Conservation (phyloP, 2,113 vertebrate species). For the Paramormyrops kingsleyae region DNA sequence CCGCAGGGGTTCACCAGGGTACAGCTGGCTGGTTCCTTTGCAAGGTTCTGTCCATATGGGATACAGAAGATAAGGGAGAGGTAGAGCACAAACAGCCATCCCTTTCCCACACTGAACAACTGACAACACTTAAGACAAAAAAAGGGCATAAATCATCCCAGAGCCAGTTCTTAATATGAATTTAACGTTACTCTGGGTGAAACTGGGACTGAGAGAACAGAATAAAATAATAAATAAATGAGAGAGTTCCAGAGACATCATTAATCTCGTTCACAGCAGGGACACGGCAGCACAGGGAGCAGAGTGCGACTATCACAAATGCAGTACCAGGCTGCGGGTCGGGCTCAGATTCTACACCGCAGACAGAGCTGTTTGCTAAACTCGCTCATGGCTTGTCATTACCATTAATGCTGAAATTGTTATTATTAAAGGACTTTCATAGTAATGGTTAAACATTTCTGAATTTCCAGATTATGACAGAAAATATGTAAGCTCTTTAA, state of each 20-base stretch:
- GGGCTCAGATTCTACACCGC: neutral
- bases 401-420: neutral
- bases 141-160: neutral
- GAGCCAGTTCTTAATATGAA: neutral
- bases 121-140: neutral
- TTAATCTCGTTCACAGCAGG: neutral
- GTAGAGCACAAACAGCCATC: neutral
- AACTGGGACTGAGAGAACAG: neutral
- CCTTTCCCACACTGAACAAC: neutral
- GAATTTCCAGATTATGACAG: neutral
- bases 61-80: neutral
- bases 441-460: neutral
- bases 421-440: neutral
- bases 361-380: neutral
- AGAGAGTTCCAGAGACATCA: neutral
- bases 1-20: constrained; percentile 30
- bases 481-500: neutral
- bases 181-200: neutral
- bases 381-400: neutral
- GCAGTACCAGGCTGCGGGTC: neutral
- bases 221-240: neutral
- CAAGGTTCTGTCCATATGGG: constrained; percentile 32
- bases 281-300: neutral
- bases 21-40: constrained; percentile 29
- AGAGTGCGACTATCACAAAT: neutral